Percentiles rank a stretch among this genome's conserved stretches.
Conservation (phyloP, 1,140 invertebrate genomes). For the Bombus terrestris region DNA sequence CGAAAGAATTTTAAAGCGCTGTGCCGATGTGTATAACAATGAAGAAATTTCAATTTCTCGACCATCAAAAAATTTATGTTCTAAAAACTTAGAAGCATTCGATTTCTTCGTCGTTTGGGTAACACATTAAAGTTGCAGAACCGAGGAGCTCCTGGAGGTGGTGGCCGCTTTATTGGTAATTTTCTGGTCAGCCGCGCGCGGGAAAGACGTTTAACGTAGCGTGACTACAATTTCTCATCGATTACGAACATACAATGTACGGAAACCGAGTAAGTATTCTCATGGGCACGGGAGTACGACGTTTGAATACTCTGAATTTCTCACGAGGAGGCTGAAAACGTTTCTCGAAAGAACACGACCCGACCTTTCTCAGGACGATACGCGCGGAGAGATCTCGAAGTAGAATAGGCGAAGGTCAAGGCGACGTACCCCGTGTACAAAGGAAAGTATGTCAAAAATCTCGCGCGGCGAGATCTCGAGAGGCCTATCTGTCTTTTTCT, state of each 20-base stretch:
- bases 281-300: not conserved
- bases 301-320: not conserved
- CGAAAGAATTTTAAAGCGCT: not conserved
- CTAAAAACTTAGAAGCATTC: not conserved
- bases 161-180: not conserved
- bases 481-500: conserved; percentile 47
- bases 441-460: conserved; percentile 82
- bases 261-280: not conserved
- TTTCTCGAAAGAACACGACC: not conserved
- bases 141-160: not conserved
- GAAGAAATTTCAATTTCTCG: not conserved
- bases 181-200: conserved; percentile 12
- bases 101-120: not conserved
- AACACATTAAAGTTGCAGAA: not conserved
- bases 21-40: not conserved
- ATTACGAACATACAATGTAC: not conserved
- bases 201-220: not conserved
- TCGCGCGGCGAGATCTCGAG: conserved; percentile 59
- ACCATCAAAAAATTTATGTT: not conserved
- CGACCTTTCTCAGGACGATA: conserved; percentile 44
- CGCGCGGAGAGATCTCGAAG: conserved; percentile 55
- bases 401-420: conserved; percentile 77
- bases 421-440: conserved; percentile 68
- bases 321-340: not conserved
- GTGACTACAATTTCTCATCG: conserved; percentile 23